Base-by-base conservation (phyloP, 2,797 vertebrate species). In the Anomalospiza imberbis region DNA sequence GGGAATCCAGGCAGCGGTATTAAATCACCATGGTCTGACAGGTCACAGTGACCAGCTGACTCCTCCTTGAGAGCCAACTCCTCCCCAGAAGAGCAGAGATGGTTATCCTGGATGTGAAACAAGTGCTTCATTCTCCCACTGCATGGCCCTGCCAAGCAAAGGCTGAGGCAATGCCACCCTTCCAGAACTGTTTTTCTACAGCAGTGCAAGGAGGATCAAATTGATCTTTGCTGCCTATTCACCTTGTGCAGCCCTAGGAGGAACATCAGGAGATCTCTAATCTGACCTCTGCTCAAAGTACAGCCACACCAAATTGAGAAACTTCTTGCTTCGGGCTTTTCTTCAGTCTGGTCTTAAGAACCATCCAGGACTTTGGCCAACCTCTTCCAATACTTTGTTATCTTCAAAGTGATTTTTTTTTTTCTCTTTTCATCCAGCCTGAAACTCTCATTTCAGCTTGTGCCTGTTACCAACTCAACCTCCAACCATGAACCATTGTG, bases 401-500 rank as follows among this genome's bases (percentile, higher is more conserved):
- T 4, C 9, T 14, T 61, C 36, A 22, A 83, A 73, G 20, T 48
- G 2, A 10, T 25, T 22, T 25, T 21, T 18, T 13, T 16, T 7
- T 4, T 34, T 34, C 34, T 17, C 31, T 34, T 71, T 36, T n/a
- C 3, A 61, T 6, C 16, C 28, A 72, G 22, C 17, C n/a, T 51
- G 50, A 78, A 75, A 16, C 5, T 61, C 50, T 63, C 3, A 4
- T 65, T 88, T 53, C 67, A 68, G 25, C 10, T 44, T 55, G 53
- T 32, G 17, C 26, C 45, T 40, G 28, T 18, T 36, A 31, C 34
- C 3, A 17, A 17, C 22, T 36, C 22, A 40, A 9, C 25, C 32
- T 57, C 47, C 29, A 9, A 0, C 26, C 50, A 17, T 0, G 2
- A 25, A 19, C 4, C 7, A 15, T 36, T 4, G 12, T 18, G 44